These are phyloP conservation scores for Aricia agestis DNA, from an alignment of 1,140 invertebrate genomes.

Conservation along the genomic window DNA sequence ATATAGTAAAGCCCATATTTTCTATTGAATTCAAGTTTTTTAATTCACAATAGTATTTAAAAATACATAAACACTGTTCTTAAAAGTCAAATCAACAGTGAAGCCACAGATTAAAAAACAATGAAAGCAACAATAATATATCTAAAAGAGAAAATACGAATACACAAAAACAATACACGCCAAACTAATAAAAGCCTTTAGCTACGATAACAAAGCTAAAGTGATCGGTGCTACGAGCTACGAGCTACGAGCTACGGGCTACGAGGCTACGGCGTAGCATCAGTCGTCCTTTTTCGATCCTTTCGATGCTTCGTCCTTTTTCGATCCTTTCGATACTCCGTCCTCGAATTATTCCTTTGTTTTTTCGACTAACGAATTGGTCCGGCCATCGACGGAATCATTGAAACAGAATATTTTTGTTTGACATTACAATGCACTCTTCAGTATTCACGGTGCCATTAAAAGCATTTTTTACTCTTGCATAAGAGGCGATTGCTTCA, in stretches of 20 bases:
- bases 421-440: slow-evolving; percentile 3
- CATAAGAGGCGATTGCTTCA: neutral
- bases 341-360: slow-evolving; percentile 63
- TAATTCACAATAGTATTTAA: no score
- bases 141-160: neutral
- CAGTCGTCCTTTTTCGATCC: slow-evolving; percentile 18
- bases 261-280: slow-evolving; percentile 21
- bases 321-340: slow-evolving; percentile 40
- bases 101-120: no score
- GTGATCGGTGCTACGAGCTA: slow-evolving; percentile 42
- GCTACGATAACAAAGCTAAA: slow-evolving; percentile 54
- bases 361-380: slow-evolving; percentile 63
- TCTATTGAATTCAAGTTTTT: no score
- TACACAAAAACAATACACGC: neutral
- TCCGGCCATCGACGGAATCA: slow-evolving; percentile 44
- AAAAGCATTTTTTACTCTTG: neutral
- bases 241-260: slow-evolving; percentile 35
- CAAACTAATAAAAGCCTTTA: slow-evolving; percentile 43
- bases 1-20: no score
- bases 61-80: no score
- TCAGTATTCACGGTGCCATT: neutral
- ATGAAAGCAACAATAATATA: neutral
- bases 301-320: slow-evolving; percentile 30
- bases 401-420: slow-evolving; percentile 1
- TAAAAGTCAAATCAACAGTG: no score